phyloP scores from a whole-genome alignment of 2,888 invertebrate genomes.

The Cylindroiulus punctatus region DNA sequence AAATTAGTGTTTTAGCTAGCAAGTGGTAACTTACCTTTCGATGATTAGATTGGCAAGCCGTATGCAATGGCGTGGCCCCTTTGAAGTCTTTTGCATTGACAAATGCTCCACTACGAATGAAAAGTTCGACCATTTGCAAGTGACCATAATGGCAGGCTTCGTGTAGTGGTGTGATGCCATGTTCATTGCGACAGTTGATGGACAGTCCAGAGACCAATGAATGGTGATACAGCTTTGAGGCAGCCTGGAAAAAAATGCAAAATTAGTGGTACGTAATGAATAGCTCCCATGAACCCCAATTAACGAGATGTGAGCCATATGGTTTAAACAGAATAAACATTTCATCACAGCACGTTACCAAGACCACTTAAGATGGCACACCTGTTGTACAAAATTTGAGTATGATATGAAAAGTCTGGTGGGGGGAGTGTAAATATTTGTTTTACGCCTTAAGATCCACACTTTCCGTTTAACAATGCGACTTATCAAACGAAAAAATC shows the following conservation, averaged over 20 bases:
- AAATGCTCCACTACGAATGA: conserved; percentile 51
- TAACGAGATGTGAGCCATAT: too few relatives aligned
- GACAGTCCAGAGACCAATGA: conserved; percentile 50
- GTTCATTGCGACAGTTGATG: conserved; percentile 45
- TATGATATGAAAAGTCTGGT: background rate
- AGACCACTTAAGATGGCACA: too few relatives aligned
- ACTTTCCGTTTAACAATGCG: background rate
- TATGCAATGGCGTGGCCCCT: conserved; percentile 44
- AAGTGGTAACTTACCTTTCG: background rate
- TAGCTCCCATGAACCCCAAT: background rate
- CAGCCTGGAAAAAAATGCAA: conserved; percentile 9
- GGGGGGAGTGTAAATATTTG: background rate
- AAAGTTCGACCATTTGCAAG: background rate
- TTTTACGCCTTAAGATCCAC: background rate
- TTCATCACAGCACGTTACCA: too few relatives aligned
- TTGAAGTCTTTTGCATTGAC: conserved; percentile 49
- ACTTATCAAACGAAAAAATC: background rate
- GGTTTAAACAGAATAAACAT: too few relatives aligned
- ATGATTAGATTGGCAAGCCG: conserved; percentile 40
- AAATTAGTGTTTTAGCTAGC: too few relatives aligned
- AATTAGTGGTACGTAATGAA: background rate
- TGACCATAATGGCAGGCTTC: conserved; percentile 32
- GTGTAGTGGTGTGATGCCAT: conserved; percentile 48
- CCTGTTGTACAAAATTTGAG: too few relatives aligned
- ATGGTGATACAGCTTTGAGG: conserved; percentile 23